phyloP scores from a whole-genome alignment of 2,888 invertebrate genomes.

The Orthosia incerta region DNA sequence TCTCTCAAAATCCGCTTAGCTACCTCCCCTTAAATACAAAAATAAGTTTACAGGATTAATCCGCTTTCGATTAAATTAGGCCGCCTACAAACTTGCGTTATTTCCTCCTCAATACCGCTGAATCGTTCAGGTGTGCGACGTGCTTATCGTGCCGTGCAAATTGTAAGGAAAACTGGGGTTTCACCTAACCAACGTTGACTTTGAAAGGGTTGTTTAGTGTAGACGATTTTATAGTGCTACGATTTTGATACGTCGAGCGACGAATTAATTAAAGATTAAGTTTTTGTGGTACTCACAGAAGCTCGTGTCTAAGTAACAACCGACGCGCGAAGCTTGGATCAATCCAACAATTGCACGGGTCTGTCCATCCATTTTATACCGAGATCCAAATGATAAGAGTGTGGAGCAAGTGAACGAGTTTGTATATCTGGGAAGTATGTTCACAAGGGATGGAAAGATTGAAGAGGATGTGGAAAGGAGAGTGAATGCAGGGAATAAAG shows the following conservation, averaged over 20 bases:
- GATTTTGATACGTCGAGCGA: background rate
- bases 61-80: constrained; percentile 41
- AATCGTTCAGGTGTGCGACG: constrained; percentile 46
- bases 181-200: constrained; percentile 36
- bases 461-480: too few relatives aligned
- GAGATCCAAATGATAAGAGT: too few relatives aligned
- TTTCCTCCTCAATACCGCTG: constrained; percentile 45
- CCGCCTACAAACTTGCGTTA: constrained; percentile 39
- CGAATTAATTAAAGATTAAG: too few relatives aligned
- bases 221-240: constrained; percentile 4
- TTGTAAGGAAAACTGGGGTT: constrained; percentile 59
- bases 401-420: too few relatives aligned
- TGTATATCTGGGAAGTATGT: too few relatives aligned
- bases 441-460: too few relatives aligned
- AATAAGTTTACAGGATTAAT: constrained; percentile 34
- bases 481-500: too few relatives aligned
- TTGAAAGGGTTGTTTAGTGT: constrained; percentile 22
- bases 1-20: constrained; percentile 17
- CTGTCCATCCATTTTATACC: too few relatives aligned
- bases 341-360: too few relatives aligned
- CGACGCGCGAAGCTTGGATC: too few relatives aligned
- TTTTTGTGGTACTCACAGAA: too few relatives aligned
- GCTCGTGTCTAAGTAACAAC: too few relatives aligned
- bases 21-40: constrained; percentile 14
- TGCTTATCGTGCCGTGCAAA: constrained; percentile 59